Conservation (phyloP, 1,140 invertebrate species). For the Babylonia areolata region DNA sequence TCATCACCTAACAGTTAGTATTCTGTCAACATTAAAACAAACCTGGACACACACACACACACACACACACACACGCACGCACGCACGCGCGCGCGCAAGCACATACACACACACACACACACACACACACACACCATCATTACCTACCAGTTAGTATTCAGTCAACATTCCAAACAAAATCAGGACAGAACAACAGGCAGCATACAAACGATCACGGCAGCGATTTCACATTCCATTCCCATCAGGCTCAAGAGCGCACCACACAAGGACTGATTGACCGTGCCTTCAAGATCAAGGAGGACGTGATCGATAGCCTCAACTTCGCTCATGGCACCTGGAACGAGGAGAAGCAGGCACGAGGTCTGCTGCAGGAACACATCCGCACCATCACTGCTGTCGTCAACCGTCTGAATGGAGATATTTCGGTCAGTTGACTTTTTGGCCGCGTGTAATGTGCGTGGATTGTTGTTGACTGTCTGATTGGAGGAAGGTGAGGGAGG, state of each 20-base stretch:
- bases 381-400: slow-evolving; percentile 73
- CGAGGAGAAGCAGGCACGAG: slow-evolving; percentile 70
- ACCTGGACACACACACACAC: too few species aligned
- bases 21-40: too few species aligned
- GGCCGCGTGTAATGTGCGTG: not conserved
- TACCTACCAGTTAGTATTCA: too few species aligned
- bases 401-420: slow-evolving; percentile 71
- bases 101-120: not conserved
- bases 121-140: too few species aligned
- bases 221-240: slow-evolving; percentile 15
- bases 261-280: slow-evolving; percentile 63
- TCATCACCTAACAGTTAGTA: too few species aligned
- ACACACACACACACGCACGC: not conserved
- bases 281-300: slow-evolving; percentile 74
- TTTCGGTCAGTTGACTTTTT: slow-evolving; percentile 67
- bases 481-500: not conserved
- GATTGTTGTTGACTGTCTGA: not conserved
- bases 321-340: slow-evolving; percentile 74
- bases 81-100: not conserved
- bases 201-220: too few species aligned
- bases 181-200: too few species aligned
- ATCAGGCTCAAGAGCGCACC: slow-evolving; percentile 39
- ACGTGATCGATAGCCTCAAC: slow-evolving; percentile 73
- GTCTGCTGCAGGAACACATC: slow-evolving; percentile 73
- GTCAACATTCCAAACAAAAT: too few species aligned